These are phyloP conservation scores for Geotria australis DNA, from an alignment of 2,797 vertebrate genomes.

Conservation along the genomic window DNA sequence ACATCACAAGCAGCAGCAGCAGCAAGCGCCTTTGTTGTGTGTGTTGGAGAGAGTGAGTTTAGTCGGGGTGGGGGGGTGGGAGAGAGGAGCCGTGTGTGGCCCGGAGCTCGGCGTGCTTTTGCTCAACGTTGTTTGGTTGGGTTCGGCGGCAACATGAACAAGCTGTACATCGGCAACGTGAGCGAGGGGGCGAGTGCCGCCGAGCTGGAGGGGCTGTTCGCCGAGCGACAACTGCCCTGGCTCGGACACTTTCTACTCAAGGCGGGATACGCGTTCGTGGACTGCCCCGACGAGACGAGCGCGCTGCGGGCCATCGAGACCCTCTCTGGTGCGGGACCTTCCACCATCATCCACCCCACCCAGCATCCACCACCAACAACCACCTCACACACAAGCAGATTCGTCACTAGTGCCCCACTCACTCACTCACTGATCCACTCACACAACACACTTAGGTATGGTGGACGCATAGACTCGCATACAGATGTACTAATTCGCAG, in stretches of 20 bases:
- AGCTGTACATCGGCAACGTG: not conserved
- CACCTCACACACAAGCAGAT: no score
- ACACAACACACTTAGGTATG: no score
- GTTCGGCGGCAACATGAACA: no score
- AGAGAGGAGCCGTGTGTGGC: no score
- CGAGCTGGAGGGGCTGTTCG: not conserved
- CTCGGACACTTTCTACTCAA: not conserved
- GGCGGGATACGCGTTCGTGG: slow-evolving; percentile 43
- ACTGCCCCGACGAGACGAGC: slow-evolving; percentile 67
- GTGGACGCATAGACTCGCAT: not conserved
- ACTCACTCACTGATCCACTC: not conserved
- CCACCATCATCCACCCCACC: not conserved
- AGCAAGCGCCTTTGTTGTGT: no score
- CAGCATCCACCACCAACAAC: not conserved
- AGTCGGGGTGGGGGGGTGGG: no score
- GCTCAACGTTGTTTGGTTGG: no score
- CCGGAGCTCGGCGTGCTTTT: no score
- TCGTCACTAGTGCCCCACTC: no score
- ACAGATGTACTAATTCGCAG: no score
- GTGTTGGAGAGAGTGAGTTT: no score
- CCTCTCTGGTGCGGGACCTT: slow-evolving; percentile 34
- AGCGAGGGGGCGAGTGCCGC: not conserved
- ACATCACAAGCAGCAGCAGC: no score
- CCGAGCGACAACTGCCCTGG: not conserved
- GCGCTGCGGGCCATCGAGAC: slow-evolving; percentile 62